phyloP scores from a whole-genome alignment of 2,888 invertebrate genomes.

The Microplitis manilae region DNA sequence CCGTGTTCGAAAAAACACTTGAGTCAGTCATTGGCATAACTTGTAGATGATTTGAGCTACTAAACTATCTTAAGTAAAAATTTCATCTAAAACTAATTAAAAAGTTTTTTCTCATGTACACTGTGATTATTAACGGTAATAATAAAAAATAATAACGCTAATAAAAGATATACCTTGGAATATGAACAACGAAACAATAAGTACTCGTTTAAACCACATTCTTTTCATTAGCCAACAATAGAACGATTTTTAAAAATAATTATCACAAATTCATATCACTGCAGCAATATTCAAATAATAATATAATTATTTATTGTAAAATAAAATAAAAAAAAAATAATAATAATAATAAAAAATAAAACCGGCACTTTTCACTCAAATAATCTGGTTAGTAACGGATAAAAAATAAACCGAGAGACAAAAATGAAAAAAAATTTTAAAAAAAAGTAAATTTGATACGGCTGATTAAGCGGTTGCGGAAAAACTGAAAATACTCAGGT shows the following conservation, averaged over 20 bases:
- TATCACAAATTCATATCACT: not conserved
- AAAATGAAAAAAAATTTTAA: not conserved
- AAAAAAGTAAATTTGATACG: constrained; percentile 27
- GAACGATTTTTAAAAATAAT: not conserved
- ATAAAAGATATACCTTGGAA: not conserved
- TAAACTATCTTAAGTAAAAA: too few species aligned
- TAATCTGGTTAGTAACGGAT: not conserved
- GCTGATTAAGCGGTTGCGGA: constrained; percentile 40
- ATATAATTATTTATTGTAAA: not conserved
- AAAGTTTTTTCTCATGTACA: too few species aligned
- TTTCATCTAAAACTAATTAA: too few species aligned
- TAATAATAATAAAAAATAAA: not conserved
- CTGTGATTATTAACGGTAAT: too few species aligned
- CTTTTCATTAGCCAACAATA: not conserved
- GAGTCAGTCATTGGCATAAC: too few species aligned
- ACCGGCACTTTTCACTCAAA: not conserved
- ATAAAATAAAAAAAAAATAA: not conserved
- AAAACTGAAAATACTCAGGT: constrained; percentile 47
- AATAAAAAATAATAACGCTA: not conserved
- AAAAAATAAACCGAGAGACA: constrained; percentile 9
- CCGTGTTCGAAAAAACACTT: too few species aligned
- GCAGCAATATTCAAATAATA: not conserved
- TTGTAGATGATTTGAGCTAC: too few species aligned
- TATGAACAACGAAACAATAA: not conserved
- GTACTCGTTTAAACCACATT: constrained; percentile 1